Base-by-base conservation (phyloP, 2,113 vertebrate genomes). In the Cochlearius cochlearius region DNA sequence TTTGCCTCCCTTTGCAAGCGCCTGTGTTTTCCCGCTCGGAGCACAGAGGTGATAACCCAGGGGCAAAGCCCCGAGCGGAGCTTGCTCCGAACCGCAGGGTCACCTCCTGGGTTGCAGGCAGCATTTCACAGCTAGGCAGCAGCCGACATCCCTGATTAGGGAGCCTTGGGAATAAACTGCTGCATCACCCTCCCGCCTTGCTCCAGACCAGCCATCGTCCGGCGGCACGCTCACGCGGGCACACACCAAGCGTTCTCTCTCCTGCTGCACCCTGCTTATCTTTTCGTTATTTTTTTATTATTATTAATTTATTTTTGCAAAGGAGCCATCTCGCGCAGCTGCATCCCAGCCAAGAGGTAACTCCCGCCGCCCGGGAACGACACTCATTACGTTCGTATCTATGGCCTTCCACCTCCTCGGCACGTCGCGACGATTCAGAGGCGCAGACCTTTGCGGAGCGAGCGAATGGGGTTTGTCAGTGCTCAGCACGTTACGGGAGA, bases 391-490 rank as follows among this genome's bases (percentile, higher is more conserved):
- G 16, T 87, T 47, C n/a, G 75, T 94, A 95, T 73, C 69, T 49
- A 89, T 85, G 96, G 91, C 97, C 97, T 98, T 94, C 90, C 94
- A 95, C 97, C 97, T 95, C 92, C 68, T 81, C n/a, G 49, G 96
- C 95, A 84, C 79, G 74, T 78, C 56, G 30, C 6, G 38, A 71
- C 81, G 67, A 92, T 90, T 69, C 74, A 43, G 92, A 97, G 97
- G 96, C 94, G 34, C 79, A 92, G 96, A 85, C 94, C 97, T 97
- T 85, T 79, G 86, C 71, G 50, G 92, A 86, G 79, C 19, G 19
- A 87, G 62, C 36, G 94, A 92, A 92, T 80, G 94, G 96, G 92
- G 97, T 97, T 96, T 98, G 98, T 97, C 97, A 96, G 97, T 18
- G 49, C 83, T 91, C 89, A 7, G 82, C 30, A 52, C 50, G 68